Percentiles rank a stretch among this genome's conserved stretches.
Conservation (phyloP, 1,140 invertebrate genomes). For the Tetramorium simillimum region DNA sequence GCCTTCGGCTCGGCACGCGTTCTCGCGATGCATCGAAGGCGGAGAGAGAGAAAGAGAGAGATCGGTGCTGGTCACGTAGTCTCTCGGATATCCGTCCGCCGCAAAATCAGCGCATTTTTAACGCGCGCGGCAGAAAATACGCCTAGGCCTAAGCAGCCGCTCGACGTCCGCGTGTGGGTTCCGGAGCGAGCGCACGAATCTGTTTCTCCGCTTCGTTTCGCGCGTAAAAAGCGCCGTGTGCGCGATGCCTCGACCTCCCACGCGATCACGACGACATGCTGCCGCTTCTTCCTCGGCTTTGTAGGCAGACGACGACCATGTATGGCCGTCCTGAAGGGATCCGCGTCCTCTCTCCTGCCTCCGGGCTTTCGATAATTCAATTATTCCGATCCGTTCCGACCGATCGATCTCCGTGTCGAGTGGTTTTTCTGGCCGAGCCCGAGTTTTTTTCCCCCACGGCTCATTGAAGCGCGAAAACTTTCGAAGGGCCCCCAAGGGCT, state of each 20-base stretch:
- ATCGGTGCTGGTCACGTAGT: not conserved
- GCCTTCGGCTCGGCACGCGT: conserved; percentile 40
- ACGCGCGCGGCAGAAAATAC: not conserved
- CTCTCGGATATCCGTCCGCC: not conserved
- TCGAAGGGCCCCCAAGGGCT: not conserved
- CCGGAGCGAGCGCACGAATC: conserved; percentile 62
- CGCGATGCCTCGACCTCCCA: conserved; percentile 67
- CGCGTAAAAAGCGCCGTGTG: conserved; percentile 61
- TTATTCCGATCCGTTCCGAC: conserved; percentile 55
- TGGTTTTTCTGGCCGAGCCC: not conserved
- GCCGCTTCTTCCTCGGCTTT: conserved; percentile 51
- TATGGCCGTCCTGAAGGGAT: conserved; percentile 60
- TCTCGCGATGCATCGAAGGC: not conserved
- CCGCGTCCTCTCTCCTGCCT: not conserved
- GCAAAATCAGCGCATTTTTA: not conserved
- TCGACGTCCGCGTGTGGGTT: conserved; percentile 33
- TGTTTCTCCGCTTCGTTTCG: conserved; percentile 32
- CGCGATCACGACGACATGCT: conserved; percentile 57
- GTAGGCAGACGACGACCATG: conserved; percentile 66
- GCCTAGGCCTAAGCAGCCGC: conserved; percentile 37
- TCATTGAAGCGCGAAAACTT: conserved; percentile 29
- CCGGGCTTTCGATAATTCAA: conserved; percentile 68
- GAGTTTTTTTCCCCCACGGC: not conserved
- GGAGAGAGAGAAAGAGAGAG: not conserved
- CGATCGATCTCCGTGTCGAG: not conserved